phyloP scores from a whole-genome alignment of 1,140 invertebrate genomes.

The Coptotermes formosanus region DNA sequence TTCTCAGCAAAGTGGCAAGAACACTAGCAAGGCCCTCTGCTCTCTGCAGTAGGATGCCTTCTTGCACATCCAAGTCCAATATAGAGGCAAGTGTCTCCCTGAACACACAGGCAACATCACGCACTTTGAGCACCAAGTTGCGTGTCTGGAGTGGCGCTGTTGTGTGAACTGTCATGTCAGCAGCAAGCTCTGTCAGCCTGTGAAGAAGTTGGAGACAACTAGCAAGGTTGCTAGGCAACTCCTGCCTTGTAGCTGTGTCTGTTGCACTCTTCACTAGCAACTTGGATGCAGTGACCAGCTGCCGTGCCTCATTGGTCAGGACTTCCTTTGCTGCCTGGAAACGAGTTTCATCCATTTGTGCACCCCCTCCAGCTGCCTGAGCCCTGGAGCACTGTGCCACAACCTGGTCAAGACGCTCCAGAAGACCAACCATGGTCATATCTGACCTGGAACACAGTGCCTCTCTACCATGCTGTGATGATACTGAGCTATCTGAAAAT shows the following conservation, averaged over 20 bases:
- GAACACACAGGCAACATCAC: constrained; percentile 76
- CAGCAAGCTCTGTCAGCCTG: constrained; percentile 64
- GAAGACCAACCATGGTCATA: constrained; percentile 61
- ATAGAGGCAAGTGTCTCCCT: constrained; percentile 60
- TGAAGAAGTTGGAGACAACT: constrained; percentile 68
- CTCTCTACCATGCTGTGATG: constrained; percentile 48
- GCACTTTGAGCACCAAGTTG: constrained; percentile 74
- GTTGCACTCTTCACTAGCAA: constrained; percentile 50
- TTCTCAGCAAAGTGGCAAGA: constrained; percentile 74
- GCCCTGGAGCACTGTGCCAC: constrained; percentile 65
- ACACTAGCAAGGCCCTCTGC: constrained; percentile 79
- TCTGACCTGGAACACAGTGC: constrained; percentile 64
- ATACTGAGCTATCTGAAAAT: constrained; percentile 38
- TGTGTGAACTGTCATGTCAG: constrained; percentile 68
- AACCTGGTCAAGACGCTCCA: constrained; percentile 64
- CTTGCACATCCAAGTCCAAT: constrained; percentile 49
- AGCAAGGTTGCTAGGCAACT: constrained; percentile 62
- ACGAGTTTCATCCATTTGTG: constrained; percentile 67
- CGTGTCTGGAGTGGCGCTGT: constrained; percentile 74
- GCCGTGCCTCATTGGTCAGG: constrained; percentile 73
- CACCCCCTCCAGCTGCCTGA: constrained; percentile 66
- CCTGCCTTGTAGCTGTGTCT: constrained; percentile 49
- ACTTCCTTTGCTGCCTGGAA: constrained; percentile 72
- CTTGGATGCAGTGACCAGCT: constrained; percentile 80
- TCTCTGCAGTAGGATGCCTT: constrained; percentile 59